Percentiles rank a stretch among this genome's conserved stretches.
These are phyloP conservation scores for Limnodromus scolopaceus DNA, from an alignment of 2,797 vertebrate genomes.

Conservation along the genomic window DNA sequence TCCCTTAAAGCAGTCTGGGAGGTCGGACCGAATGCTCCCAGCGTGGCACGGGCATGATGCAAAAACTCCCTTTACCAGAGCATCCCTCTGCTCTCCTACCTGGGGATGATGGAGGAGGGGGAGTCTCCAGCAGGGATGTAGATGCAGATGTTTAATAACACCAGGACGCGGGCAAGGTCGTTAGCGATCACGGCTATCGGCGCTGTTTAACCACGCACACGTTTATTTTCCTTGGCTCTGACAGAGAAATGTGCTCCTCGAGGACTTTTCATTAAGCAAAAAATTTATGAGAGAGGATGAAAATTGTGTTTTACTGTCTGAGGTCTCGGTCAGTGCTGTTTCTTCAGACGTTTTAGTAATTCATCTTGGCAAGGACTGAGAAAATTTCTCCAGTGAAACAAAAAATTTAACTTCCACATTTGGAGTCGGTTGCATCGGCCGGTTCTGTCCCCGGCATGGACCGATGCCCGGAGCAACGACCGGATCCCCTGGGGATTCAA, in stretches of 20 bases:
- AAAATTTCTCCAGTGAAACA: neutral
- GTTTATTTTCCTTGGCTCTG: neutral
- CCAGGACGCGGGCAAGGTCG: neutral
- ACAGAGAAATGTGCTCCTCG: neutral
- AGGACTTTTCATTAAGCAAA: neutral
- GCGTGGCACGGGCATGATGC: fast-evolving
- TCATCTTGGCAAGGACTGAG: neutral
- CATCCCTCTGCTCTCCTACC: neutral
- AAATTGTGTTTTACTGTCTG: constrained; percentile 6
- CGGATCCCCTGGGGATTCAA: neutral
- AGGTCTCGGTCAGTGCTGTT: neutral
- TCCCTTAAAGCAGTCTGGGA: neutral
- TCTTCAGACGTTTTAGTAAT: neutral
- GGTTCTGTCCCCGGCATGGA: neutral
- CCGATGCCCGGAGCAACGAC: neutral
- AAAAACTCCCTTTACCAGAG: neutral
- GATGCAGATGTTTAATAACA: neutral
- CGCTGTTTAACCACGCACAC: neutral
- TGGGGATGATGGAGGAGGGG: neutral
- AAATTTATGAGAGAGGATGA: neutral
- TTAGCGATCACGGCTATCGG: neutral
- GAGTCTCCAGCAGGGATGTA: neutral
- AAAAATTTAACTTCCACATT: neutral
- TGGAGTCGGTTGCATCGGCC: neutral
- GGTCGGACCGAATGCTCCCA: fast-evolving